These are phyloP conservation scores for Dryobotodes eremita DNA, from an alignment of 2,888 invertebrate species.

Conservation along the genomic window DNA sequence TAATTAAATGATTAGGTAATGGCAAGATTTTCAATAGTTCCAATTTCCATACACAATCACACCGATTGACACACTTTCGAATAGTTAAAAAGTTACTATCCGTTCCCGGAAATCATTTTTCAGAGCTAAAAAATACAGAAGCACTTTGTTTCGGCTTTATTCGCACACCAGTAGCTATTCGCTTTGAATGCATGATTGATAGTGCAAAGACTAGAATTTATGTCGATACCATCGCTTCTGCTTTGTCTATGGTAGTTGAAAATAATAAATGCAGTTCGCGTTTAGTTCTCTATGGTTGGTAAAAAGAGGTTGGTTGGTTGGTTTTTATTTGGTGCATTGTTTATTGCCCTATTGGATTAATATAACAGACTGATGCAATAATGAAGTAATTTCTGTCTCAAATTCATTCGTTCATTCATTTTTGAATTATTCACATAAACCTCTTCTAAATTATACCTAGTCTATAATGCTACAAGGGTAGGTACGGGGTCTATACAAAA, in stretches of 20 bases:
- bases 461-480: too few relatives aligned
- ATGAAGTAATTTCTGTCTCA: too few relatives aligned
- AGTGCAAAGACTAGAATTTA: constrained; percentile 60
- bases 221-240: constrained; percentile 53
- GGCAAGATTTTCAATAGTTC: not conserved
- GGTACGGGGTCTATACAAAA: too few relatives aligned
- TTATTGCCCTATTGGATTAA: too few relatives aligned
- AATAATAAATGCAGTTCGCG: constrained; percentile 32
- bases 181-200: constrained; percentile 62
- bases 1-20: not conserved
- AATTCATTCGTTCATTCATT: too few relatives aligned
- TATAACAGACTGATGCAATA: too few relatives aligned
- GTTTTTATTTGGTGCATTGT: too few relatives aligned
- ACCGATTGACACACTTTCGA: not conserved
- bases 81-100: constrained; percentile 23
- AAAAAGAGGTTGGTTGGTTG: not conserved
- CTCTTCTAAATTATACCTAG: too few relatives aligned
- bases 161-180: constrained; percentile 49
- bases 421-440: too few relatives aligned
- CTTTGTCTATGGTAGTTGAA: constrained; percentile 34
- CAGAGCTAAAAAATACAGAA: constrained; percentile 44
- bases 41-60: not conserved
- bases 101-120: constrained; percentile 49
- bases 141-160: constrained; percentile 58
- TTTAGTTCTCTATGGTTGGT: not conserved